Percentiles rank a stretch among this genome's conserved stretches.
Conservation (phyloP, 2,888 invertebrate genomes). For the Cheilosia vernalis region DNA sequence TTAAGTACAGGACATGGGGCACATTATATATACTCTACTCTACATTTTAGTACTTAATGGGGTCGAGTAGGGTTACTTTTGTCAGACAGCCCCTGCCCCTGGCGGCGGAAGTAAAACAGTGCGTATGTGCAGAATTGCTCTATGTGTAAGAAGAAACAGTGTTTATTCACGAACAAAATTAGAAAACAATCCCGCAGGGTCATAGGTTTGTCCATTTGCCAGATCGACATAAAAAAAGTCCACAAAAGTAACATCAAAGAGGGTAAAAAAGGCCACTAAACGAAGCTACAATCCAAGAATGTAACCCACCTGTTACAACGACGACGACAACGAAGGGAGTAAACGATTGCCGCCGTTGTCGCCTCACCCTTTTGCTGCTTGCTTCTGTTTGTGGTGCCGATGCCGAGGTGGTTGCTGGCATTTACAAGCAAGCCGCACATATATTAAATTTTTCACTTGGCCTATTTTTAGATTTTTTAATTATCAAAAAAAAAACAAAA, state of each 20-base stretch:
- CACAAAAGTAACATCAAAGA: constrained; percentile 24
- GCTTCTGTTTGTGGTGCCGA: constrained; percentile 1
- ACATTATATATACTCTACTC: constrained; percentile 3
- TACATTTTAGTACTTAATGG: constrained; percentile 48
- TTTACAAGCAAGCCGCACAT: constrained; percentile 55
- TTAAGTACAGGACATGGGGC: constrained; percentile 3
- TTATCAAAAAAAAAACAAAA: constrained; percentile 46
- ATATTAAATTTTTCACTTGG: constrained; percentile 45
- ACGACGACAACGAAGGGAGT: constrained; percentile 44
- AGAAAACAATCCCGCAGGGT: constrained; percentile 36
- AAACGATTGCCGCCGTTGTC: constrained; percentile 15
- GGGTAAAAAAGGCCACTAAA: constrained; percentile 19
- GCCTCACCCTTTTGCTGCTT: not conserved
- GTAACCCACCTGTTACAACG: constrained; percentile 72
- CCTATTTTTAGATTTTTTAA: constrained; percentile 69
- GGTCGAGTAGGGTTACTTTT: constrained; percentile 42
- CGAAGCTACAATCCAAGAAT: constrained; percentile 42
- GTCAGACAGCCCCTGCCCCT: not conserved
- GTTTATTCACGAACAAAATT: constrained; percentile 12
- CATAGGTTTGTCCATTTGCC: constrained; percentile 19
- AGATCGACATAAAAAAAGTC: constrained; percentile 17
- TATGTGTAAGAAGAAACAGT: constrained; percentile 38
- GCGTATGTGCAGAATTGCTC: constrained; percentile 59
- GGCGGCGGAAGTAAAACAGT: constrained; percentile 36
- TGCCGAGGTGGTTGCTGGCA: constrained; percentile 51